Conservation (phyloP, 2,888 invertebrate species). For the Caenorhabditis sp. region DNA sequence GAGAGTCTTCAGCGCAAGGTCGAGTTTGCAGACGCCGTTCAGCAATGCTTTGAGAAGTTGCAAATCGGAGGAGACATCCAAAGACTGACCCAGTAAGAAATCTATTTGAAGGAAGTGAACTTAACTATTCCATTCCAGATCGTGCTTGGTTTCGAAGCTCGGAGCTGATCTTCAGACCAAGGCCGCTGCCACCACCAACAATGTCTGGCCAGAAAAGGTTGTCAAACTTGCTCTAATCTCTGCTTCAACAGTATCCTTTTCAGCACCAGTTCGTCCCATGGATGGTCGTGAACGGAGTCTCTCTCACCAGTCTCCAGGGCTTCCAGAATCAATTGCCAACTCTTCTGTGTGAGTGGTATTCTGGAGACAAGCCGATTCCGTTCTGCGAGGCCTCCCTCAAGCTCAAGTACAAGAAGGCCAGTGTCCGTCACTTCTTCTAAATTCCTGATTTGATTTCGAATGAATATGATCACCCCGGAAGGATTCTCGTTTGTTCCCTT, state of each 20-base stretch:
- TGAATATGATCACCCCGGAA: too few species aligned
- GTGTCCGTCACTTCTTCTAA: constrained; percentile 36
- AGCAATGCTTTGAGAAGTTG: constrained; percentile 67
- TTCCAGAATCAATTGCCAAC: constrained; percentile 61
- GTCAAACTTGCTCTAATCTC: neutral
- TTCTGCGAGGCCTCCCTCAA: constrained; percentile 63
- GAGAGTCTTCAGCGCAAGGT: constrained; percentile 48
- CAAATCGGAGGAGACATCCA: constrained; percentile 63
- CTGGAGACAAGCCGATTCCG: constrained; percentile 64
- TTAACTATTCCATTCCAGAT: constrained; percentile 35
- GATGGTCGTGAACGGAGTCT: constrained; percentile 73
- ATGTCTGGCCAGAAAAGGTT: constrained; percentile 66
- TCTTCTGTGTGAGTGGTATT: constrained; percentile 68
- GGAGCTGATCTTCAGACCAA: constrained; percentile 68
- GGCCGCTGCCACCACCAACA: constrained; percentile 67
- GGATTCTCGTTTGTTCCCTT: constrained; percentile 25
- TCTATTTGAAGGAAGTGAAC: neutral
- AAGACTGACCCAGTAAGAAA: constrained; percentile 63
- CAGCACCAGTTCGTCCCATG: constrained; percentile 74
- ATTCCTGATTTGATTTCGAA: neutral
- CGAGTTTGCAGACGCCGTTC: constrained; percentile 64
- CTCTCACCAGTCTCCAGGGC: constrained; percentile 58
- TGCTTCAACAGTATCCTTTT: neutral
- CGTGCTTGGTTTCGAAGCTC: constrained; percentile 67
- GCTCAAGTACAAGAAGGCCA: constrained; percentile 47